phyloP scores from a whole-genome alignment of 2,113 vertebrate genomes.

The Sinocyclocheilus maitianheensis region DNA sequence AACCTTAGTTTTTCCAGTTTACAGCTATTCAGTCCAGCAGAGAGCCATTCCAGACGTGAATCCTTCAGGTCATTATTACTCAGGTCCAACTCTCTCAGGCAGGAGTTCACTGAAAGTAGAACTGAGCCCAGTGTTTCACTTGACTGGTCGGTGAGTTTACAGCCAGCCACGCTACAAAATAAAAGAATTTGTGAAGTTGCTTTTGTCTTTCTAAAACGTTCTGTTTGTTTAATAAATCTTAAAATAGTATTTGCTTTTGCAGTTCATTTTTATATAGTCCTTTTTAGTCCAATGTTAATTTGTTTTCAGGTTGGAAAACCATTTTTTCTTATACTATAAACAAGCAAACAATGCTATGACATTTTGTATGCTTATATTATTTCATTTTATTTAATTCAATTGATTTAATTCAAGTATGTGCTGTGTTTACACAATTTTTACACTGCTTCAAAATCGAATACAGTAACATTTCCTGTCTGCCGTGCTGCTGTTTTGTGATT shows the following conservation, averaged over 20 bases:
- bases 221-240: background rate
- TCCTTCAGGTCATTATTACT: slow-evolving; percentile 20
- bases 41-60: slow-evolving; percentile 6
- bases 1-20: slow-evolving; percentile 29
- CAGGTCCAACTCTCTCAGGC: slow-evolving; percentile 1
- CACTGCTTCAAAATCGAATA: background rate
- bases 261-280: background rate
- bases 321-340: background rate
- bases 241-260: background rate
- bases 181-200: background rate
- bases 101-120: background rate
- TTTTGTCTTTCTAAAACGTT: background rate
- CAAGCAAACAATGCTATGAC: background rate
- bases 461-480: background rate
- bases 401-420: background rate
- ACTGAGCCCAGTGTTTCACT: slow-evolving; percentile 20
- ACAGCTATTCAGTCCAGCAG: slow-evolving; percentile 16
- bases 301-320: background rate
- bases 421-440: background rate
- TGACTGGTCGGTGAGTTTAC: background rate
- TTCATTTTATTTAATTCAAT: background rate
- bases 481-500: no score
- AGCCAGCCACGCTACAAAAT: slow-evolving; percentile 21
- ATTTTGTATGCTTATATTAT: background rate
- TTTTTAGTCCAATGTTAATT: background rate